These are phyloP conservation scores for Pristionchus entomophagus DNA, from an alignment of 2,888 invertebrate species.

Conservation along the genomic window DNA sequence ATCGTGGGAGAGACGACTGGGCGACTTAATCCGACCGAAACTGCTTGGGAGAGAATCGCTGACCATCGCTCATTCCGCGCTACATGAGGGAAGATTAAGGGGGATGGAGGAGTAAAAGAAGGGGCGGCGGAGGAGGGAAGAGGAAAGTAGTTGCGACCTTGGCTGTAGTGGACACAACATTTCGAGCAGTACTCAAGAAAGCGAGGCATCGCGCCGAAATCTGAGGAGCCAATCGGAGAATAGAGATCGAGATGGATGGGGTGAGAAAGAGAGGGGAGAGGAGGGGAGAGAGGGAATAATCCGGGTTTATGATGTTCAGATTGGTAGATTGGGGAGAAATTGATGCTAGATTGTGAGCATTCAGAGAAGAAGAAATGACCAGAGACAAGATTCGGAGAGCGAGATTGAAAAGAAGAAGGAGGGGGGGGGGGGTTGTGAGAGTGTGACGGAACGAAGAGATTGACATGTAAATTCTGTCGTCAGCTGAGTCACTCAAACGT, in stretches of 20 bases:
- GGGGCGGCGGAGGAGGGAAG: neutral
- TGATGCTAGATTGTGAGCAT: constrained; percentile 21
- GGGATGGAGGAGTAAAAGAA: neutral
- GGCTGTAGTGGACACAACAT: constrained; percentile 35
- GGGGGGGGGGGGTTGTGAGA: neutral
- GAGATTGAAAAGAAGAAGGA: neutral
- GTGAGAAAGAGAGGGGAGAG: neutral
- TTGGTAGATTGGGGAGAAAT: neutral
- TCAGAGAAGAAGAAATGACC: neutral
- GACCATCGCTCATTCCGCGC: constrained; percentile 15
- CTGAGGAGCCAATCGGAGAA: constrained; percentile 35
- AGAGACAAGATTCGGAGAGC: neutral
- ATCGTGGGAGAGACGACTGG: neutral
- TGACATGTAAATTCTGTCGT: constrained; percentile 1
- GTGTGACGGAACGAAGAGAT: neutral
- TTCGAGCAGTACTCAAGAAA: constrained; percentile 27
- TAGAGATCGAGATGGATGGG: neutral
- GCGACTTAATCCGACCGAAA: constrained; percentile 18
- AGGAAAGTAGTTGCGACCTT: constrained; percentile 35
- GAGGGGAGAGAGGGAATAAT: constrained; percentile 25
- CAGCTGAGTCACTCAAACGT: constrained; percentile 5
- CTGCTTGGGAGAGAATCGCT: neutral
- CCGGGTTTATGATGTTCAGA: constrained; percentile 40
- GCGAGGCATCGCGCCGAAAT: constrained; percentile 7
- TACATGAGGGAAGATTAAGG: neutral